A percentile compares a stretch with the other conserved stretches of the same genome.
Evolutionary conservation across 2,113 vertebrate genomes (phyloP).

Genomic region (Tamias sibiricus): DNA sequence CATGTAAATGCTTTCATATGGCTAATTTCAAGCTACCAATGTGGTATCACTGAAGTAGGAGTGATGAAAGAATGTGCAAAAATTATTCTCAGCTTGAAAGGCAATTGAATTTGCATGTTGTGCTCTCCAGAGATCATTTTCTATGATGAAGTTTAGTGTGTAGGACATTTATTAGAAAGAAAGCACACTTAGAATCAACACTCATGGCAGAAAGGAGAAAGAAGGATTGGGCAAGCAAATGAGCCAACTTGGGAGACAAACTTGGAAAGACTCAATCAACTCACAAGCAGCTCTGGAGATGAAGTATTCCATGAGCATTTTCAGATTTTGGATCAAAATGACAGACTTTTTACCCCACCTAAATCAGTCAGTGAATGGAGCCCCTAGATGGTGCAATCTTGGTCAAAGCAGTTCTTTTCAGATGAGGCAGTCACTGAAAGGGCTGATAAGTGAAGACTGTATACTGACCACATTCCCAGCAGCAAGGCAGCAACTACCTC

Average conservation of each 20-base stretch:
- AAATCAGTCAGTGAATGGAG: neutral
- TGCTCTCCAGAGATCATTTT: neutral
- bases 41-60: neutral
- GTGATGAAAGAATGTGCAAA: neutral
- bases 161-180: neutral
- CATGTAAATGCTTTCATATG: neutral
- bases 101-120: neutral
- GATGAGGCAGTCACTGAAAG: neutral
- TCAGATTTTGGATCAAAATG: neutral
- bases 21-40: neutral
- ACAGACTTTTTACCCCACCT: neutral
- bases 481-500: neutral
- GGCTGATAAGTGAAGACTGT: neutral
- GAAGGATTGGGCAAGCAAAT: neutral
- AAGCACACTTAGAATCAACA: neutral
- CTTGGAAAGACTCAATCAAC: neutral
- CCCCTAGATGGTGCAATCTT: neutral
- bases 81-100: neutral
- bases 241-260: neutral
- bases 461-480: neutral
- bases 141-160: neutral
- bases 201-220: neutral
- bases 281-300: neutral
- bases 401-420: neutral
- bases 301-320: neutral